Evolutionary conservation across 1,140 invertebrate species (phyloP).

Genomic region (Ceratina australensis): DNA sequence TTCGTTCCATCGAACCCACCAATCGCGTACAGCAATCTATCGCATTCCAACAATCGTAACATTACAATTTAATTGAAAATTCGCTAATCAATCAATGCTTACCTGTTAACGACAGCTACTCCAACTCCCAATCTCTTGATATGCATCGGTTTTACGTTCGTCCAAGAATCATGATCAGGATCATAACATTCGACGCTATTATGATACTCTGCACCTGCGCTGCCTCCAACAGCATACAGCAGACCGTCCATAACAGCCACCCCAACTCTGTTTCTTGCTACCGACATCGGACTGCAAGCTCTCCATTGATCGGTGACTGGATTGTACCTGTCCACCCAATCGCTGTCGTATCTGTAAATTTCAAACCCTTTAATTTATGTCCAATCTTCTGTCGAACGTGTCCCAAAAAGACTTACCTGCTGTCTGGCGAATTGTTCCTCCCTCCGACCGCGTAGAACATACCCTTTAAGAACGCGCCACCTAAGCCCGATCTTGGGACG

Average conservation of each 20-base stretch:
- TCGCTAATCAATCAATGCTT: background rate
- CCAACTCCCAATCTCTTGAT: slow-evolving; percentile 91
- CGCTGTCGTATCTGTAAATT: slow-evolving; percentile 73
- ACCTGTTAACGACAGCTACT: slow-evolving; percentile 91
- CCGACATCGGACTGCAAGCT: slow-evolving; percentile 90
- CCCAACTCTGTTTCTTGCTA: slow-evolving; percentile 91
- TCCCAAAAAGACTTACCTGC: slow-evolving; percentile 82
- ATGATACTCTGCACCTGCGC: slow-evolving; percentile 89
- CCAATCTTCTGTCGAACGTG: background rate
- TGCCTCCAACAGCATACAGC: slow-evolving; percentile 94
- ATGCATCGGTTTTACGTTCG: slow-evolving; percentile 90
- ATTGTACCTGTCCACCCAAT: slow-evolving; percentile 84
- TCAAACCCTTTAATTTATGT: background rate
- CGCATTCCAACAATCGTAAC: background rate
- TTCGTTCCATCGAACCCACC: slow-evolving; percentile 88
- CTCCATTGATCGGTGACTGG: slow-evolving; percentile 88
- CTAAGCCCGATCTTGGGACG: slow-evolving; percentile 91
- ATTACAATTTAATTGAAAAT: background rate
- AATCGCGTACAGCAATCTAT: slow-evolving; percentile 86
- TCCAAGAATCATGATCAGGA: slow-evolving; percentile 93
- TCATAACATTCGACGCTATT: slow-evolving; percentile 95
- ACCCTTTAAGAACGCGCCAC: slow-evolving; percentile 92
- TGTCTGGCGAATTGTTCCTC: slow-evolving; percentile 90
- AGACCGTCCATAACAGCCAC: slow-evolving; percentile 95
- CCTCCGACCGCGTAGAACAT: slow-evolving; percentile 95